These are phyloP conservation scores for Myiagra hebetior DNA, from an alignment of 2,113 vertebrate species.

Conservation along the genomic window DNA sequence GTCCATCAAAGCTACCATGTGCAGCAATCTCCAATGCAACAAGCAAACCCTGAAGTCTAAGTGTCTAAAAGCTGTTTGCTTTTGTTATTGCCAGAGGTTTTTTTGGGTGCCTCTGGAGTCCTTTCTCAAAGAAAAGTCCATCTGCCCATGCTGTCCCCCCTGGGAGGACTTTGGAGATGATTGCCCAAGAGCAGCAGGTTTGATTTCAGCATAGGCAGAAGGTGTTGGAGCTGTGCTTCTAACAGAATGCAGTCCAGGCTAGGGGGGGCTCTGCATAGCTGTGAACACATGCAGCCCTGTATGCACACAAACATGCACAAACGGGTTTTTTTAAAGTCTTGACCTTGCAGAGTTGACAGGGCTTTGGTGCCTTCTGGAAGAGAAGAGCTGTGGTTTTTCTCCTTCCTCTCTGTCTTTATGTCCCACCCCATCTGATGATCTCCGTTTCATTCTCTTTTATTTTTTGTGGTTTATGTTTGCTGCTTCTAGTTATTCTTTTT, in stretches of 20 bases:
- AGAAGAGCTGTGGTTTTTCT: background rate
- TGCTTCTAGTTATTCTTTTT: conserved; percentile 27
- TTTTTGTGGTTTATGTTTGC: background rate
- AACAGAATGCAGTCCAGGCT: background rate
- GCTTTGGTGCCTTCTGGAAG: conserved; percentile 12
- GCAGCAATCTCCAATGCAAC: background rate
- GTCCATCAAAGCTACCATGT: fast-evolving
- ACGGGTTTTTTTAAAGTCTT: background rate
- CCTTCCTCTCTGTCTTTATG: background rate
- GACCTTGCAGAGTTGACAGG: background rate
- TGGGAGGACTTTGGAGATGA: background rate
- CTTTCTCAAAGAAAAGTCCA: background rate
- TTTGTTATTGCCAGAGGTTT: background rate
- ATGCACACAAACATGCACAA: background rate
- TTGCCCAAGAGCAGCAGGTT: background rate
- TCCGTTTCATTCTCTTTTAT: background rate
- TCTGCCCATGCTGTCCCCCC: fast-evolving
- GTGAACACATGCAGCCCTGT: background rate
- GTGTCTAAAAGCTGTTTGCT: background rate
- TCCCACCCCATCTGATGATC: background rate
- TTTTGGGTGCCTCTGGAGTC: background rate
- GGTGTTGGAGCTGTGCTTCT: background rate
- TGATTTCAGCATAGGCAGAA: background rate
- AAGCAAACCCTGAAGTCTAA: background rate
- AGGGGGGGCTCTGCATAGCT: background rate